Evolutionary conservation across 2,888 invertebrate genomes (phyloP).

Genomic region (Bombylius discolor): DNA sequence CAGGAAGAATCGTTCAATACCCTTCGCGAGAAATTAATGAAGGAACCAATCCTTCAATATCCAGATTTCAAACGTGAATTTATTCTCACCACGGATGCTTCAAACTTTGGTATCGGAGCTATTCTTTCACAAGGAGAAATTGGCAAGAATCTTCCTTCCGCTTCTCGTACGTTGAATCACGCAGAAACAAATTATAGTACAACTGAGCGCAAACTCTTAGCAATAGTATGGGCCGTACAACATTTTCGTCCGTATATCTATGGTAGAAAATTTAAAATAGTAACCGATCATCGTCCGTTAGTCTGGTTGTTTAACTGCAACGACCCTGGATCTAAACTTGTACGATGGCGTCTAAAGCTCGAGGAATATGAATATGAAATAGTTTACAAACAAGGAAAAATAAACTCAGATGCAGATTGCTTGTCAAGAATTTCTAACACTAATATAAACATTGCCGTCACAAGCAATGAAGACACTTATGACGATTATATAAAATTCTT

Average conservation of each 20-base stretch:
- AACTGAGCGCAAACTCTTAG: constrained; percentile 14
- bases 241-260: background rate
- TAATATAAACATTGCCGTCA: too few species aligned
- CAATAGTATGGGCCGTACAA: background rate
- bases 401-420: constrained; percentile 2
- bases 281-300: background rate
- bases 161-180: background rate
- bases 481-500: background rate
- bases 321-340: background rate
- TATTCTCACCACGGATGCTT: constrained; percentile 1
- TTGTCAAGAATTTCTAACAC: background rate
- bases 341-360: background rate
- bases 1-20: background rate
- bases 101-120: background rate
- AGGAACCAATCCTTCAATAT: background rate
- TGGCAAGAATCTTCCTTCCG: background rate
- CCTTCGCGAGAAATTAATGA: background rate
- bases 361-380: background rate
- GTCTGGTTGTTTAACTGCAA: background rate
- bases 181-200: constrained; percentile 18
- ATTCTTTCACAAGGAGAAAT: background rate
- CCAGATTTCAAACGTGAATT: background rate
- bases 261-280: background rate
- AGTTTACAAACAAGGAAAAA: background rate
- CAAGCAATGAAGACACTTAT: background rate